Evolutionary conservation across 2,113 vertebrate genomes (phyloP).

Genomic region (Myotis yumanensis): DNA sequence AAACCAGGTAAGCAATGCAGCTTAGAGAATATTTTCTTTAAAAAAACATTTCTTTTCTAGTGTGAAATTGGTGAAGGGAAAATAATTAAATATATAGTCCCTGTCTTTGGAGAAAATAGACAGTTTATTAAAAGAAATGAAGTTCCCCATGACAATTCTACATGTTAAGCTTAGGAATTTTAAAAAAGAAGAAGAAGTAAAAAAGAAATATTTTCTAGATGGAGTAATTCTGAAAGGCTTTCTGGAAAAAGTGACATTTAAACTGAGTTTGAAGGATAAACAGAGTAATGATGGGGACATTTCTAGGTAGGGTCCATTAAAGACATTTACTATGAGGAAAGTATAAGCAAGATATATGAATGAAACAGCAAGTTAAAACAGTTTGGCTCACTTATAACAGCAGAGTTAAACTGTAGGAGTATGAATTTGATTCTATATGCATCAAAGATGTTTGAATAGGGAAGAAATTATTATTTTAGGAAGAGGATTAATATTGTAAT

Average conservation of each 20-base stretch:
- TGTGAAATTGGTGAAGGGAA: not conserved
- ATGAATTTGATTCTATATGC: not conserved
- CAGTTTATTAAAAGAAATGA: not conserved
- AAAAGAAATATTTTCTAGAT: constrained; percentile 12
- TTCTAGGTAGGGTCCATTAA: constrained; percentile 9
- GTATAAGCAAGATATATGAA: not conserved
- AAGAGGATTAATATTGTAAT: not conserved
- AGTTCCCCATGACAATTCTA: not conserved
- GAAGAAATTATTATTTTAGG: not conserved
- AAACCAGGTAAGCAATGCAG: not conserved
- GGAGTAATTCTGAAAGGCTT: not conserved
- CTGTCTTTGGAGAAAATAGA: not conserved
- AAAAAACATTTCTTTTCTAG: constrained; percentile 8
- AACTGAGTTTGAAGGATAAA: not conserved
- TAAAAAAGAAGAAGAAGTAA: not conserved
- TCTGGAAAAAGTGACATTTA: not conserved
- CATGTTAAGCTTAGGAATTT: not conserved
- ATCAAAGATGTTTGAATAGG: not conserved
- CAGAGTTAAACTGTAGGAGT: not conserved
- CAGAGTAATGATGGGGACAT: constrained; percentile 2
- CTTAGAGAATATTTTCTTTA: constrained; percentile 12
- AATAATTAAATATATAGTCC: not conserved
- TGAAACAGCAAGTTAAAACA: not conserved
- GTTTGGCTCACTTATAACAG: not conserved
- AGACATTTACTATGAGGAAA: not conserved